A percentile compares a stretch with the other conserved stretches of the same genome.
phyloP scores from a whole-genome alignment of 2,888 invertebrate genomes.

The Yponomeuta plumbellus region DNA sequence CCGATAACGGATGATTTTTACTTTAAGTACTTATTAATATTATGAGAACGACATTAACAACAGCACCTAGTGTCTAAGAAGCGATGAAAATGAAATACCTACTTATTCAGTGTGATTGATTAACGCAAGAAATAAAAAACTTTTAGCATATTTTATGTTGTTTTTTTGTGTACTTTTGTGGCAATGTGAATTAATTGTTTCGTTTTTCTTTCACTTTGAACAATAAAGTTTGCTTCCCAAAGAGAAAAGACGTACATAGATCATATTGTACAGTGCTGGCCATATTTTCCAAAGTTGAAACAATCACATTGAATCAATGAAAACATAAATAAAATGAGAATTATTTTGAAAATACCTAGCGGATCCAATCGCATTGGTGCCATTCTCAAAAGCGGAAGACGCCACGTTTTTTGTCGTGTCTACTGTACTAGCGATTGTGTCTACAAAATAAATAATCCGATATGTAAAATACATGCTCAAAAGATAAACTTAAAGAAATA shows the following conservation, averaged over 20 bases:
- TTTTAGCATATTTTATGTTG: slow-evolving; percentile 31
- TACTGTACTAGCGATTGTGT: slow-evolving; percentile 41
- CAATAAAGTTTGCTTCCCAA: no score
- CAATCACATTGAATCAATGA: slow-evolving; percentile 6
- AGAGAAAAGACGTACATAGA: slow-evolving; percentile 44
- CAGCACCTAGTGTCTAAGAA: neutral
- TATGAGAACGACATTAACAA: neutral
- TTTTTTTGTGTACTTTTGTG: no score
- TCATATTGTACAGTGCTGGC: slow-evolving; percentile 41
- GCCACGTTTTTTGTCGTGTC: slow-evolving; percentile 64
- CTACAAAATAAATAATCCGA: slow-evolving; percentile 22
- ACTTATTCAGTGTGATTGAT: neutral
- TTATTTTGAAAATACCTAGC: slow-evolving; percentile 14
- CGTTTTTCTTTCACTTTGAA: no score
- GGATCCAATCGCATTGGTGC: slow-evolving; percentile 32
- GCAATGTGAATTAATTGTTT: no score
- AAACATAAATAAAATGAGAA: neutral
- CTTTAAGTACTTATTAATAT: no score
- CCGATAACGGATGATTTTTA: no score
- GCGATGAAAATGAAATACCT: neutral
- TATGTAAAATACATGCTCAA: neutral
- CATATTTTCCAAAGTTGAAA: slow-evolving; percentile 37
- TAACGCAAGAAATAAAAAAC: slow-evolving; percentile 7
- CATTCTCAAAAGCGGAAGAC: slow-evolving; percentile 61
- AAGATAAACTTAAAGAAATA: no score